Evolutionary conservation across 2,113 vertebrate genomes (phyloP).

Genomic region (Syrmaticus mikado): DNA sequence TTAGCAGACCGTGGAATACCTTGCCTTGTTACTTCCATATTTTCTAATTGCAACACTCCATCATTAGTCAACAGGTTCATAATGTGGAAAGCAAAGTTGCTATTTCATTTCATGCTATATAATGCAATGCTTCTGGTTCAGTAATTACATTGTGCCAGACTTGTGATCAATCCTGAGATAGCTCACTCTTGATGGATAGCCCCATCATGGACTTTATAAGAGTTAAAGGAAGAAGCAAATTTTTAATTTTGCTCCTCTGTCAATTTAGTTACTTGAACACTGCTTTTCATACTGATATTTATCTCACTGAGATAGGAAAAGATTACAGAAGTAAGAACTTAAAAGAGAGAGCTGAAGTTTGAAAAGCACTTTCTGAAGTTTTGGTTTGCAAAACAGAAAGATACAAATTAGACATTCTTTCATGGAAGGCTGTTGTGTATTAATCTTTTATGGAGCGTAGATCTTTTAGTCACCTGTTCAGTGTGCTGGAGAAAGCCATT

Average conservation of each 20-base stretch:
- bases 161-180: conserved; percentile 71
- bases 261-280: conserved; percentile 29
- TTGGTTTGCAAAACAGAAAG: conserved; percentile 10
- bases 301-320: conserved; percentile 34
- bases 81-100: conserved; percentile 55
- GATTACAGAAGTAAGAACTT: conserved; percentile 58
- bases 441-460: conserved; percentile 32
- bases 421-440: not conserved
- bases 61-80: conserved; percentile 70
- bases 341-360: conserved; percentile 3
- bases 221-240: conserved; percentile 47
- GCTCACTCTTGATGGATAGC: conserved; percentile 68
- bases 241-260: conserved; percentile 63
- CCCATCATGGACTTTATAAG: not conserved
- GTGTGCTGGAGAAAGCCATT: conserved; percentile 48
- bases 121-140: conserved; percentile 67
- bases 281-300: conserved; percentile 49
- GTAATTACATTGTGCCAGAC: conserved; percentile 69
- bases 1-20: conserved; percentile 40
- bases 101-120: conserved; percentile 71
- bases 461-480: conserved; percentile 44
- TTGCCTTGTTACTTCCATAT: conserved; percentile 53
- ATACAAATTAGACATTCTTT: conserved; percentile 2
- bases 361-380: conserved; percentile 45
- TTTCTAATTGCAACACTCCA: conserved; percentile 72